Evolutionary conservation across 1,140 invertebrate genomes (phyloP).

Genomic region (Melitaea cinxia): DNA sequence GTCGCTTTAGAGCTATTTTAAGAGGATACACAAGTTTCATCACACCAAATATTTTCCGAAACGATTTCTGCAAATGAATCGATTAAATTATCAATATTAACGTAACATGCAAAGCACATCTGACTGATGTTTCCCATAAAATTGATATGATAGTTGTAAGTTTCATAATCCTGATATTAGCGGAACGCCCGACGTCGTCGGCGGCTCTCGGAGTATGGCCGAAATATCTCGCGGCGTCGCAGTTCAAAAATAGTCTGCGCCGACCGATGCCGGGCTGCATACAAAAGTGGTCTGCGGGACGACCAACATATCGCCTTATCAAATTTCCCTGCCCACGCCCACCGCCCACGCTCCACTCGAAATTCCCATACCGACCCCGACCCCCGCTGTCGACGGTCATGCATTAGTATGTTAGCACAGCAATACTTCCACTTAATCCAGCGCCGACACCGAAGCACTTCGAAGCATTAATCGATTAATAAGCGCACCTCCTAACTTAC

Average conservation of each 20-base stretch:
- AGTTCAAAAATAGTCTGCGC: slow-evolving; percentile 71
- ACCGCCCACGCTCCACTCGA: slow-evolving; percentile 52
- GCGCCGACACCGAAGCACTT: slow-evolving; percentile 60
- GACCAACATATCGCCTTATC: slow-evolving; percentile 68
- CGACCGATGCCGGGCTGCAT: slow-evolving; percentile 58
- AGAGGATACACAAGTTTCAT: slow-evolving; percentile 5
- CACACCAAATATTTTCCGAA: background rate
- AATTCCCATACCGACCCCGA: slow-evolving; percentile 45
- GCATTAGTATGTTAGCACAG: slow-evolving; percentile 75
- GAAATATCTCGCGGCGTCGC: slow-evolving; percentile 54
- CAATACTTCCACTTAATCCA: slow-evolving; percentile 53
- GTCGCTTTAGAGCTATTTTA: slow-evolving; percentile 21
- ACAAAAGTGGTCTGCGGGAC: slow-evolving; percentile 69
- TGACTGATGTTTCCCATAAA: slow-evolving; percentile 12
- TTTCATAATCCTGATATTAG: slow-evolving; percentile 24
- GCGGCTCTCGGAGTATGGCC: slow-evolving; percentile 44
- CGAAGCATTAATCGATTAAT: slow-evolving; percentile 67
- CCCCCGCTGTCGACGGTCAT: slow-evolving; percentile 52
- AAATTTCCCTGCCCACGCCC: slow-evolving; percentile 75
- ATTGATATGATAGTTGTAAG: slow-evolving; percentile 13
- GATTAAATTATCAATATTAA: slow-evolving; percentile 22
- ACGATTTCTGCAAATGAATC: slow-evolving; percentile 2
- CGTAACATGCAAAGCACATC: slow-evolving; percentile 27
- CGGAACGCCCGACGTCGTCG: slow-evolving; percentile 36
- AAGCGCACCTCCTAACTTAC: slow-evolving; percentile 66